A percentile compares a stretch with the other conserved stretches of the same genome.
These are phyloP conservation scores for Tinamus guttatus DNA, from an alignment of 2,113 vertebrate genomes.

Conservation along the genomic window DNA sequence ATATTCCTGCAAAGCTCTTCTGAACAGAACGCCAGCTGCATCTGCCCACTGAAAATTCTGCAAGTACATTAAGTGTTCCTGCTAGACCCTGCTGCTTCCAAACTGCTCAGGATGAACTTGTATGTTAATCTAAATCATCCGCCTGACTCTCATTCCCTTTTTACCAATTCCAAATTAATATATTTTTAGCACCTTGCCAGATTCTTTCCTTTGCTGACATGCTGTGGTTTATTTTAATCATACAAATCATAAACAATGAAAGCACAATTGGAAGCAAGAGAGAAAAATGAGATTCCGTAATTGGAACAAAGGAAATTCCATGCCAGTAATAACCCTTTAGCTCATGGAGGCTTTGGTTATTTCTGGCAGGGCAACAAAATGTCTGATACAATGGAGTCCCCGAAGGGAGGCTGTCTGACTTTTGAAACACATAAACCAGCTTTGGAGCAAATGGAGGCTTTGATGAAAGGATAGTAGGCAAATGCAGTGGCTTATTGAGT, in stretches of 20 bases:
- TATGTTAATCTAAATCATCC: background rate
- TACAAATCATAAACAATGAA: slow-evolving; percentile 55
- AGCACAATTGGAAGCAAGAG: slow-evolving; percentile 51
- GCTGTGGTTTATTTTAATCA: slow-evolving; percentile 51
- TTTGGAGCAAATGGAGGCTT: slow-evolving; percentile 20
- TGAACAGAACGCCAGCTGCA: background rate
- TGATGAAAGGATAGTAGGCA: slow-evolving; percentile 23
- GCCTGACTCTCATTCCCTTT: background rate
- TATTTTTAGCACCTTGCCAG: slow-evolving; percentile 49
- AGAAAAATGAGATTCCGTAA: slow-evolving; percentile 62
- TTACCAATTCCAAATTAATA: slow-evolving; percentile 16
- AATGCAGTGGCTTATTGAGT: slow-evolving; percentile 14
- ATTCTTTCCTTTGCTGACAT: background rate
- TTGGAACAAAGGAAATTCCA: slow-evolving; percentile 54
- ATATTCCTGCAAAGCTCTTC: slow-evolving; percentile 44
- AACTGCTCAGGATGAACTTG: background rate
- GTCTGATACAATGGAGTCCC: slow-evolving; percentile 29
- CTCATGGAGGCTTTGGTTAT: slow-evolving; percentile 34
- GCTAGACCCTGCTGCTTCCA: background rate
- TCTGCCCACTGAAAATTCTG: slow-evolving; percentile 24
- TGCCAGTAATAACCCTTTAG: slow-evolving; percentile 55
- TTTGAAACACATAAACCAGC: slow-evolving; percentile 46
- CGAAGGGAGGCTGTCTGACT: slow-evolving; percentile 16
- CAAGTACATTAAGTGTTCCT: background rate
- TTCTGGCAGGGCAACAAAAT: slow-evolving; percentile 49